Conservation (phyloP, 2,888 invertebrate species). For the Drosophila limbata region DNA sequence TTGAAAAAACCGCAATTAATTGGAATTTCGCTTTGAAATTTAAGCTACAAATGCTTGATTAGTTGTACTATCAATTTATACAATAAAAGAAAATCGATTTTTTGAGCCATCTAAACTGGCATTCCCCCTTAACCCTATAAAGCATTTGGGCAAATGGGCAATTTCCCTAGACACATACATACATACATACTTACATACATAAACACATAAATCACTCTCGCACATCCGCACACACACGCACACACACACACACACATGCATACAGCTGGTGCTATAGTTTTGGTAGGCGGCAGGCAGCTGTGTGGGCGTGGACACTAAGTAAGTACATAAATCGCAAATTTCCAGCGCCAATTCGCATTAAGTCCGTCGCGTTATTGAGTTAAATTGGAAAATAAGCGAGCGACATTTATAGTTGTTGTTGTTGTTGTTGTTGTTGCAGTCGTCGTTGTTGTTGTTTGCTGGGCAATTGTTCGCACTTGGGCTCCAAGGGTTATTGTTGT, state of each 20-base stretch:
- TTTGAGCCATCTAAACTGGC: too few species aligned
- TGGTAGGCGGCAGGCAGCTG: constrained; percentile 14
- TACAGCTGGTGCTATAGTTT: constrained; percentile 8
- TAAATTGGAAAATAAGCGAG: constrained; percentile 83
- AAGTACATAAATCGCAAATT: constrained; percentile 71
- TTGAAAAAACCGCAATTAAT: too few species aligned
- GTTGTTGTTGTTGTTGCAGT: constrained; percentile 26
- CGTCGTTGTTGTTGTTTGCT: constrained; percentile 57
- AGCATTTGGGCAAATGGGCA: constrained; percentile 47
- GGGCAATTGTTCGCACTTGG: constrained; percentile 29
- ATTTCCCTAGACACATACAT: constrained; percentile 49
- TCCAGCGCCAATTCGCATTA: constrained; percentile 80
- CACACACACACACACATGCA: constrained; percentile 6
- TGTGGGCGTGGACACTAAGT: constrained; percentile 44
- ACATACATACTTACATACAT: too few species aligned
- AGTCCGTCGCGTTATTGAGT: constrained; percentile 80
- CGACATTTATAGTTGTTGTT: constrained; percentile 51
- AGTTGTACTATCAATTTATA: too few species aligned
- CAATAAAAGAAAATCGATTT: too few species aligned
- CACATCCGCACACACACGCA: constrained; percentile 64
- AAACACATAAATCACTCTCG: constrained; percentile 67
- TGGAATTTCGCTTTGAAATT: too few species aligned
- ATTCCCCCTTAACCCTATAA: constrained; percentile 19
- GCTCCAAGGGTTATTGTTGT: constrained; percentile 18
- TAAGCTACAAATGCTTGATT: too few species aligned